These are phyloP conservation scores for Neoniphon sammara DNA, from an alignment of 2,797 vertebrate species.

Conservation along the genomic window DNA sequence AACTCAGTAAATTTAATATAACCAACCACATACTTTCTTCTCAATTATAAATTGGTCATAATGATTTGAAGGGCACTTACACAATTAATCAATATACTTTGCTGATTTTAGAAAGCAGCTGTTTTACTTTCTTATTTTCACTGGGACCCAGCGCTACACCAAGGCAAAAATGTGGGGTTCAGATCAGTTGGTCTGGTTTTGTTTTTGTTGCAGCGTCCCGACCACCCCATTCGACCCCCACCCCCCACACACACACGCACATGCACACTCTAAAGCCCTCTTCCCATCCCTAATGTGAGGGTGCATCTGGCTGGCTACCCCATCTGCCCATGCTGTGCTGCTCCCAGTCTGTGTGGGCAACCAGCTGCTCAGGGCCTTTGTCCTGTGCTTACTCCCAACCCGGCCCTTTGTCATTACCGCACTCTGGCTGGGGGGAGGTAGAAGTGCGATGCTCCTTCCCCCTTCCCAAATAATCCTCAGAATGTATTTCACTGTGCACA, in stretches of 20 bases:
- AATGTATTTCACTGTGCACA: slow-evolving; percentile 37
- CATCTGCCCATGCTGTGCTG: slow-evolving; percentile 71
- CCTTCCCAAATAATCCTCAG: slow-evolving; percentile 41
- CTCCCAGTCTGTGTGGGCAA: slow-evolving; percentile 68
- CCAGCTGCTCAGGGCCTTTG: slow-evolving; percentile 82
- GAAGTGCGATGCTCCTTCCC: slow-evolving; percentile 51
- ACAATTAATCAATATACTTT: neutral
- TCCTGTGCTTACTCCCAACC: slow-evolving; percentile 67
- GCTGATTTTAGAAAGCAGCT: neutral
- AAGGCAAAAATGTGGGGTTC: slow-evolving; percentile 7
- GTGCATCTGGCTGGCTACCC: slow-evolving; percentile 73
- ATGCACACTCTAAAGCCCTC: neutral
- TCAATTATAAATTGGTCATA: slow-evolving; percentile 11
- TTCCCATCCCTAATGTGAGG: slow-evolving; percentile 42
- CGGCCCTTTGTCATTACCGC: slow-evolving; percentile 71
- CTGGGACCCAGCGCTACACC: neutral
- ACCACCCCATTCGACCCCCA: neutral
- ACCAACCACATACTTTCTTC: neutral
- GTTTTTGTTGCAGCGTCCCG: slow-evolving; percentile 11
- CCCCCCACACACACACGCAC: neutral
- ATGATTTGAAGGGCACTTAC: neutral
- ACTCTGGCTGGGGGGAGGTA: slow-evolving; percentile 41
- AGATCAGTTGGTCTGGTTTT: slow-evolving; percentile 36
- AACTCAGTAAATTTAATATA: slow-evolving; percentile 19
- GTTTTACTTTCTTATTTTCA: slow-evolving; percentile 17